Conservation (phyloP, 2,113 vertebrate genomes). For the Conger conger region DNA sequence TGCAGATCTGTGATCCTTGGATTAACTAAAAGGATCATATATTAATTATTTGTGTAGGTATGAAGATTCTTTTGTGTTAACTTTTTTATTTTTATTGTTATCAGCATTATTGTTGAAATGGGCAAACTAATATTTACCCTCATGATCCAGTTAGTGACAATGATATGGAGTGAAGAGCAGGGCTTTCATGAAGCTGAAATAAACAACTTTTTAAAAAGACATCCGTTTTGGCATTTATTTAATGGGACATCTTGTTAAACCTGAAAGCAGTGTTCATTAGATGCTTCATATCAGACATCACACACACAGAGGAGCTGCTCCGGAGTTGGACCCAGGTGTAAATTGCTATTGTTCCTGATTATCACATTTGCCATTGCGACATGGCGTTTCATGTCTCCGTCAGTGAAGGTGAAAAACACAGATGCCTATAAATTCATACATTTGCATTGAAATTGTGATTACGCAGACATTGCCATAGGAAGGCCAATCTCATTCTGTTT, state of each 20-base stretch:
- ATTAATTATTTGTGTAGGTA: constrained; percentile 27
- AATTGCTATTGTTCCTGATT: no score
- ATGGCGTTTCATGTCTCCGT: no score
- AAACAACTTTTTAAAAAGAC: constrained; percentile 30
- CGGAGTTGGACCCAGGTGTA: no score
- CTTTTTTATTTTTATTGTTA: constrained; percentile 17
- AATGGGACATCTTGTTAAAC: no score
- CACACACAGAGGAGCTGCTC: no score
- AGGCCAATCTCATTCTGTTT: no score
- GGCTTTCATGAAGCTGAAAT: constrained; percentile 28
- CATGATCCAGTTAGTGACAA: constrained; percentile 15
- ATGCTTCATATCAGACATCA: not conserved
- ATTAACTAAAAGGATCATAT: constrained; percentile 11
- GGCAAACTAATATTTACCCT: constrained; percentile 30
- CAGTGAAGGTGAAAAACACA: no score
- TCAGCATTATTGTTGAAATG: constrained; percentile 29
- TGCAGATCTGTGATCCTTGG: constrained; percentile 8
- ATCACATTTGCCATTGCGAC: no score
- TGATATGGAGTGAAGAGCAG: constrained; percentile 27
- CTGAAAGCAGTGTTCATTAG: not conserved
- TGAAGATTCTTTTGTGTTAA: constrained; percentile 11
- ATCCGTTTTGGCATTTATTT: not conserved
- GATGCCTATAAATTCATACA: no score
- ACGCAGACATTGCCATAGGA: no score
- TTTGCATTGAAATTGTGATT: no score